Evolutionary conservation across 2,888 invertebrate genomes (phyloP), one percentile per base, ranked within the genome.

Genomic region (Athetis lepigone): DNA sequence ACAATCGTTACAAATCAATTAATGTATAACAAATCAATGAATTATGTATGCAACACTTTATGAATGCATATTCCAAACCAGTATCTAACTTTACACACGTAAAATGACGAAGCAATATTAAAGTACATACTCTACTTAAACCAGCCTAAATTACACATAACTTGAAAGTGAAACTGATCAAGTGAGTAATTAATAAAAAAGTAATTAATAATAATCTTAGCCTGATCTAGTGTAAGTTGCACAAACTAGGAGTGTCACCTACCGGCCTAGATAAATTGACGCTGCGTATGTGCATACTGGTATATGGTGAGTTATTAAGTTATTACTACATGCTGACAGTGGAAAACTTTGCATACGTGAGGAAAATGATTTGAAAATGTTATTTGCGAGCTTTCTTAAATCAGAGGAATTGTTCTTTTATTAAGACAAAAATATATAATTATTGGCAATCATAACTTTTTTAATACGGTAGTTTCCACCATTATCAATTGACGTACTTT

Each of bases 181-280:
- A 19, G 36, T 36, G 18, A 5, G 2, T 9, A 19, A 40, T n/a
- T 16, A n/a, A 40, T 46, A 45, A 27, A 42, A 19, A 63, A 39
- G 52, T 67, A 49, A 65, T 66, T 47, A 72, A 49, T 65, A 71
- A 47, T 62, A 25, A 50, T 39, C 39, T 19, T n/a, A 46, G 18
- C 13, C 11, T 33, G 25, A 42, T 40, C 68, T 51, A 25, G 68
- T n/a, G 18, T 27, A 18, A 4, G 61, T 55, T 60, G 43, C 75
- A 29, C 43, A 54, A 61, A 1, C 21, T 16, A 13, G 39, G 65
- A 71, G 60, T 76, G 77, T 65, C 65, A 40, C 56, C 49, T 8
- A 54, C 19, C 56, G 59, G 37, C 72, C 65, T 60, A 54, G 65
- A 54, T 65, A 54, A 70, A 58, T 43, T 75, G 50, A 49, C 56